Conservation (phyloP, 2,888 invertebrate species). For the Patella depressa region DNA sequence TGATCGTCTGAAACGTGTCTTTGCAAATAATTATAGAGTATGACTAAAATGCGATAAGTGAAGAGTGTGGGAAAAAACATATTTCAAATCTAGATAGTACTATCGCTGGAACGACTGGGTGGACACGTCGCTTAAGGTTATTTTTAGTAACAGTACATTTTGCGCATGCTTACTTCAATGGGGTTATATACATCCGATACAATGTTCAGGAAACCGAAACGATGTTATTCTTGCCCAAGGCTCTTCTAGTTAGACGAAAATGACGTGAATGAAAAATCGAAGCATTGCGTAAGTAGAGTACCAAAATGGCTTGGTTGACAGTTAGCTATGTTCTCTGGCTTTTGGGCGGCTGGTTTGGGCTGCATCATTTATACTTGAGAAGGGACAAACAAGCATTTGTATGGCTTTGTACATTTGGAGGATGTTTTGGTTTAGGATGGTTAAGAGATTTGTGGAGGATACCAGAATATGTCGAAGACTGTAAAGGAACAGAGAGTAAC, state of each 20-base stretch:
- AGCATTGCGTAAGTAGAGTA: background rate
- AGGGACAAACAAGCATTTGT: constrained; percentile 92
- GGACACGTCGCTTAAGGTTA: constrained; percentile 12
- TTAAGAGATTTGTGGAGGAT: constrained; percentile 87
- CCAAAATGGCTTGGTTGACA: constrained; percentile 71
- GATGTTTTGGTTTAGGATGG: constrained; percentile 87
- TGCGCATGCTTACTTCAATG: constrained; percentile 20
- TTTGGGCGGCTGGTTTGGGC: constrained; percentile 88
- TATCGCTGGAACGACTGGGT: constrained; percentile 19
- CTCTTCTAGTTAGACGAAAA: background rate
- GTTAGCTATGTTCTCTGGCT: constrained; percentile 88
- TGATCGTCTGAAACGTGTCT: no score
- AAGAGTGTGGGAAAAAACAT: no score
- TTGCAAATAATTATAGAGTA: constrained; percentile 12
- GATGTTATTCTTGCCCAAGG: background rate
- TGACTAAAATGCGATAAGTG: constrained; percentile 23
- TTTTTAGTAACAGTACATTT: constrained; percentile 15
- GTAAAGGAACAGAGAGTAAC: constrained; percentile 68
- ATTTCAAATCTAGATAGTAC: constrained; percentile 27
- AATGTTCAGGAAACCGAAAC: no score
- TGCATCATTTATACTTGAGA: constrained; percentile 91
- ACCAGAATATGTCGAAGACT: constrained; percentile 86
- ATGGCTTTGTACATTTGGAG: constrained; percentile 88
- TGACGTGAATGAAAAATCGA: background rate
- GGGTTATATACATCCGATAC: no score